These are phyloP conservation scores for Drosophila neocordata DNA, from an alignment of 1,140 invertebrate species.

Conservation along the genomic window DNA sequence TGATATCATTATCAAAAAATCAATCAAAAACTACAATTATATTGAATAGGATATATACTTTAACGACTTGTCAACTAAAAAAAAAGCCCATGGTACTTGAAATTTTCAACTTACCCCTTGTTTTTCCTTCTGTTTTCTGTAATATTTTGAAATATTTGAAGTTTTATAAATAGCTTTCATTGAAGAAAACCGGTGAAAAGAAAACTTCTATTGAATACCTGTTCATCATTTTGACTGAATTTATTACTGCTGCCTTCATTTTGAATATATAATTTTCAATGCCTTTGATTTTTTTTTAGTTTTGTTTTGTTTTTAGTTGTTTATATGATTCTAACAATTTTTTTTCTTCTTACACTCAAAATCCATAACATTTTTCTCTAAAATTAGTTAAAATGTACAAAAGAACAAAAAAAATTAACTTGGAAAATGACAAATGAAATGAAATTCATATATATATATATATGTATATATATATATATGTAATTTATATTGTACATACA, in stretches of 20 bases:
- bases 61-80: no score
- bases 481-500: constrained; percentile 40
- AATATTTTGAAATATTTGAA: no score
- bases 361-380: constrained; percentile 58
- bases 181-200: background rate
- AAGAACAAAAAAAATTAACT: constrained; percentile 46
- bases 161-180: no score
- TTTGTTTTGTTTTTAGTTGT: constrained; percentile 24
- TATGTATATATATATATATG: background rate
- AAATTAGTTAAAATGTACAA: constrained; percentile 46
- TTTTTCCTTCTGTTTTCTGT: no score
- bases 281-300: constrained; percentile 17
- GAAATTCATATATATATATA: no score
- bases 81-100: no score
- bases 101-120: no score
- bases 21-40: no score
- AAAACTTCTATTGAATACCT: background rate
- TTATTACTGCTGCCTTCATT: constrained; percentile 45
- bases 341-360: constrained; percentile 51
- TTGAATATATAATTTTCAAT: constrained; percentile 49
- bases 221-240: constrained; percentile 29
- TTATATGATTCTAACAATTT: constrained; percentile 54
- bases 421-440: constrained; percentile 18
- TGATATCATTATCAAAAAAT: no score
- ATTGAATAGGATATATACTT: no score